Evolutionary conservation across 2,113 vertebrate species (phyloP).

Genomic region (Amblyopsis rosae): DNA sequence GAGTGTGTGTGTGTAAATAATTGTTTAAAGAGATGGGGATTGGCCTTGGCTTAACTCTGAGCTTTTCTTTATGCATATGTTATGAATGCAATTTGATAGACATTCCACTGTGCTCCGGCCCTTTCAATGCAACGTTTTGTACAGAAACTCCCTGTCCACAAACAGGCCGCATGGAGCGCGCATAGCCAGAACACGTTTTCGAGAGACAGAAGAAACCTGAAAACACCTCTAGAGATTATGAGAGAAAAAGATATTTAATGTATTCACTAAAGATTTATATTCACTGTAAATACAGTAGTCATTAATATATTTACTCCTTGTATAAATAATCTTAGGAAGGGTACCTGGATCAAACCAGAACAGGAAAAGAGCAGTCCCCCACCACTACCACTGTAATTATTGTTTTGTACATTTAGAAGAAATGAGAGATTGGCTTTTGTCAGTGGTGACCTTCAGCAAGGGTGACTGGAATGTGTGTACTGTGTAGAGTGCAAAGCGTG

Average conservation of each 20-base stretch:
- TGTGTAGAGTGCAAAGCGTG: slow-evolving; percentile 45
- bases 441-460: slow-evolving; percentile 22
- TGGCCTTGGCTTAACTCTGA: slow-evolving; percentile 49
- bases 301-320: slow-evolving; percentile 81
- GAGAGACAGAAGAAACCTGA: slow-evolving; percentile 8
- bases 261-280: slow-evolving; percentile 82
- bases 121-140: slow-evolving; percentile 59
- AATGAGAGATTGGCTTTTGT: slow-evolving; percentile 41
- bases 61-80: slow-evolving; percentile 70
- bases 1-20: slow-evolving; percentile 58
- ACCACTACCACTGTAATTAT: slow-evolving; percentile 36
- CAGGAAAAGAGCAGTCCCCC: slow-evolving; percentile 31
- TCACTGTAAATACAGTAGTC: slow-evolving; percentile 79
- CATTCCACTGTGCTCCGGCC: slow-evolving; percentile 78
- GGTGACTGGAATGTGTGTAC: slow-evolving; percentile 25
- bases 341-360: slow-evolving; percentile 69
- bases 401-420: slow-evolving; percentile 44
- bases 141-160: slow-evolving; percentile 56
- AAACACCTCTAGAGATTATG: slow-evolving; percentile 69
- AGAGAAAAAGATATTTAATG: slow-evolving; percentile 76
- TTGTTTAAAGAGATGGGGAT: slow-evolving; percentile 52
- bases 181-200: slow-evolving; percentile 10
- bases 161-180: slow-evolving; percentile 28
- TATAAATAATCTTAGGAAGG: slow-evolving; percentile 73
- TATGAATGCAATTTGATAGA: slow-evolving; percentile 72